These are phyloP conservation scores for Lasioglossum marginatum DNA, from an alignment of 2,888 invertebrate genomes.

Conservation along the genomic window DNA sequence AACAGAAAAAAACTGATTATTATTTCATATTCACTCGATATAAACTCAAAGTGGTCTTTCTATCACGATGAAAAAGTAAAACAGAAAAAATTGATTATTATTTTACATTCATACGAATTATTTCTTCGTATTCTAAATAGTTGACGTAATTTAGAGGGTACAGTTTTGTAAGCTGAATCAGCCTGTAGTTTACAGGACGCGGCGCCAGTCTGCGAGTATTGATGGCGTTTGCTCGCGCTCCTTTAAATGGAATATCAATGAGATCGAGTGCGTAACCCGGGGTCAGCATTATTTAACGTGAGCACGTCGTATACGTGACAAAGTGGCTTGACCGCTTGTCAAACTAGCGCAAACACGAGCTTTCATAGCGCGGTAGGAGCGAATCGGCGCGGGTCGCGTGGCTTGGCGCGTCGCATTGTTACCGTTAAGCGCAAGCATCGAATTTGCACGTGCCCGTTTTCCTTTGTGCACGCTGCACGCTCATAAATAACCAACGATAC, in stretches of 20 bases:
- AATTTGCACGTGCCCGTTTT: slow-evolving; percentile 61
- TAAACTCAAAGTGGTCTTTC: too few species aligned
- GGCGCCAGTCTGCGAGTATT: slow-evolving; percentile 50
- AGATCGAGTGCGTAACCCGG: slow-evolving; percentile 64
- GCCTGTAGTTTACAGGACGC: background rate
- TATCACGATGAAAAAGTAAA: too few species aligned
- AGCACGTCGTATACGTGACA: slow-evolving; percentile 64
- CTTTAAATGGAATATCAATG: slow-evolving; percentile 63
- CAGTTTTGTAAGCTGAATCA: slow-evolving; percentile 1
- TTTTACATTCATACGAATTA: too few species aligned
- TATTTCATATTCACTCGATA: too few species aligned
- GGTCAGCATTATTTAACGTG: slow-evolving; percentile 68
- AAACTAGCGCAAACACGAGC: slow-evolving; percentile 59
- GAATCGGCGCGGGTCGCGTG: slow-evolving; percentile 54
- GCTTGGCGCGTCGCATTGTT: slow-evolving; percentile 60
- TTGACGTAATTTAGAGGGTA: background rate
- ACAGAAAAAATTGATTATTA: too few species aligned
- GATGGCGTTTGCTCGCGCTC: slow-evolving; percentile 46
- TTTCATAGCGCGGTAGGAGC: slow-evolving; percentile 54
- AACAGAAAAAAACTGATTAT: too few species aligned
- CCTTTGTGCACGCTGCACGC: slow-evolving; percentile 40
- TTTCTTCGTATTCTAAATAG: background rate
- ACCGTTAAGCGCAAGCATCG: slow-evolving; percentile 64
- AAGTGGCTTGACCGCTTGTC: slow-evolving; percentile 69
- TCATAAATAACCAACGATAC: slow-evolving; percentile 40